Conservation (phyloP, 2,888 invertebrate genomes). For the Nomada ruficornis region DNA sequence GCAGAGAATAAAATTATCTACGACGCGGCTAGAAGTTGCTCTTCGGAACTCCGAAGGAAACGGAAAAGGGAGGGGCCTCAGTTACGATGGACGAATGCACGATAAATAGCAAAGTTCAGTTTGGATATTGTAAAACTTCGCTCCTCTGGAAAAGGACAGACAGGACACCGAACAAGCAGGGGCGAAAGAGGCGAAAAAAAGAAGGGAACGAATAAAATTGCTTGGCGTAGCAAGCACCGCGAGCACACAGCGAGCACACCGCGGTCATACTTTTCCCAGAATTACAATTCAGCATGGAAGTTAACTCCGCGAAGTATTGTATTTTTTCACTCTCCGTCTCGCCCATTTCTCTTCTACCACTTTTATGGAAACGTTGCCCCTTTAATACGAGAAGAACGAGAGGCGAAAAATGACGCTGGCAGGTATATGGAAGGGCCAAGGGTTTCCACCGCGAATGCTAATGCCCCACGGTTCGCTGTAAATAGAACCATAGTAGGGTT, state of each 20-base stretch:
- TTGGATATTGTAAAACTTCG: conserved; percentile 42
- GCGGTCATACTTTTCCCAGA: conserved; percentile 47
- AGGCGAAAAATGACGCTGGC: conserved; percentile 49
- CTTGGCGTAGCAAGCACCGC: conserved; percentile 50
- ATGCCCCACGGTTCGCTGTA: conserved; percentile 36
- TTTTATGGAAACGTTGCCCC: conserved; percentile 35
- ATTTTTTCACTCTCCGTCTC: background rate
- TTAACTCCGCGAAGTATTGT: conserved; percentile 48
- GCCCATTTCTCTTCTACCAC: too few species aligned
- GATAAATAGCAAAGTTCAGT: conserved; percentile 52
- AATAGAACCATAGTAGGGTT: conserved; percentile 36
- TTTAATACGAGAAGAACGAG: conserved; percentile 44
- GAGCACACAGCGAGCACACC: conserved; percentile 58
- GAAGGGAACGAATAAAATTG: conserved; percentile 50
- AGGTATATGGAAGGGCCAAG: conserved; percentile 28
- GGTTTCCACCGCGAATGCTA: conserved; percentile 46
- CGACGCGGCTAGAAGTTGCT: conserved; percentile 8
- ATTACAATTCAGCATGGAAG: conserved; percentile 52
- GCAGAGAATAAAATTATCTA: conserved; percentile 27
- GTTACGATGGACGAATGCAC: conserved; percentile 29
- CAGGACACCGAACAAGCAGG: background rate
- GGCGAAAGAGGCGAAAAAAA: conserved; percentile 28
- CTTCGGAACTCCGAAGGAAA: background rate
- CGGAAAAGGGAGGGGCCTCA: conserved; percentile 10
- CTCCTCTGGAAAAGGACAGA: conserved; percentile 25